Base-by-base conservation (phyloP, 2,888 invertebrate genomes). In the Rhabditoides inermis region DNA sequence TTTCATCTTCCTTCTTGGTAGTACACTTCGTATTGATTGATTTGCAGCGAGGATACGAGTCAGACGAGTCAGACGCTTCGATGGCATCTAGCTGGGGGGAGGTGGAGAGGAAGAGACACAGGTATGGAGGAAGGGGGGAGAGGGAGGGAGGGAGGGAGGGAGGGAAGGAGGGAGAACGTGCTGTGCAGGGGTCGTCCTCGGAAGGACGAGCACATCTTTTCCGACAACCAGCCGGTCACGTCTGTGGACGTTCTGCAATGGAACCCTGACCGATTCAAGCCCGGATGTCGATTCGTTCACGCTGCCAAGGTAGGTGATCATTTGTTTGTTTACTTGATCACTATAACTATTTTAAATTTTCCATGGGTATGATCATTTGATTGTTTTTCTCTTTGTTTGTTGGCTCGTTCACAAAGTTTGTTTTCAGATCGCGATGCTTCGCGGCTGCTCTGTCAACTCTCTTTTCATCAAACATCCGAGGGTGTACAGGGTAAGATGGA, bases 221-320 rank as follows among this genome's bases (percentile, higher is more conserved):
- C 67, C 42, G 73, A 73, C 28, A 56, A 62, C 53, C 56, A 61
- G 28, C 68, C 69, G 4, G 59, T 70, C 23, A 62, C 62, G 12
- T 39, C 55, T 36, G 40, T 51, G n/a, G 72, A 73, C 36, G 65
- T 70, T 22, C 41, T 54, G 26, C 51, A 65, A 55, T 73, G 73
- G 73, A 65, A 66, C 55, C 72, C 72, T 12, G 69, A 69, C 5
- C 57, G 73, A 6, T 58, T 70, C 41, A 49, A 51, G 32, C 39
- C 44, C 30, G 56, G 54, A 20, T 59, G 69, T 15, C 52, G 61
- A 25, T 72, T 70, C 50, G 56, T 72, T 20, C 58, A 67, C 7
- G 68, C 67, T 7, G 59, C 61, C 20, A 72, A 72, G 55, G 62
- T 65, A 10, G 57, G 54, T 42, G 40, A 15, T n/a, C 10, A 18